Percentiles rank a stretch among this genome's conserved stretches.
Conservation (phyloP, 37 sponge, comb jelly and placozoan genomes). For the Cladorhizidae sp. region DNA sequence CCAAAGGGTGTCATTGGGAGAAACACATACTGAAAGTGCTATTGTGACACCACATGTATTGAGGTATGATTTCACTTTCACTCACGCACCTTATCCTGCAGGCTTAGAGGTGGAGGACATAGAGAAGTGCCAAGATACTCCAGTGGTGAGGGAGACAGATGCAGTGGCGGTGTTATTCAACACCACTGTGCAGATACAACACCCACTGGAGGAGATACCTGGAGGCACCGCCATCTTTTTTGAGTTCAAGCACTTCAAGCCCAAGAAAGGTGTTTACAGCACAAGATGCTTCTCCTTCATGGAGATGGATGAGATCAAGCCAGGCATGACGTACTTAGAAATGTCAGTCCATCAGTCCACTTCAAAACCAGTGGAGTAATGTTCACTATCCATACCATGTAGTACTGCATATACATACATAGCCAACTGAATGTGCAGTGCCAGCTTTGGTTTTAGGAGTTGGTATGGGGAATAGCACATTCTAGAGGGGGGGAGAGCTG, state of each 20-base stretch:
- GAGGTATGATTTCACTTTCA: background rate
- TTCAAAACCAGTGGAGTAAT: too few species aligned
- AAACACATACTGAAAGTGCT: too few species aligned
- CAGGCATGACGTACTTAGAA: conserved; percentile 61
- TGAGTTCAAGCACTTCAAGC: conserved; percentile 84
- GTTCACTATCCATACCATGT: too few species aligned
- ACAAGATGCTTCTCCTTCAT: conserved; percentile 79
- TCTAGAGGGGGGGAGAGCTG: too few species aligned
- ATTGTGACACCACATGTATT: too few species aligned
- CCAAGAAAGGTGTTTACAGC: conserved; percentile 43
- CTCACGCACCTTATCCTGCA: background rate
- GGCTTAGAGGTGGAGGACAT: conserved; percentile 7
- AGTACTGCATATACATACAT: too few species aligned
- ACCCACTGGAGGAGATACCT: conserved; percentile 57
- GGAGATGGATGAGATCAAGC: conserved; percentile 82
- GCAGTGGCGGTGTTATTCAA: conserved; percentile 29
- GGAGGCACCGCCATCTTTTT: conserved; percentile 70
- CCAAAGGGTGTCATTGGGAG: too few species aligned
- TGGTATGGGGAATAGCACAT: background rate
- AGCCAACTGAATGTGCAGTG: background rate
- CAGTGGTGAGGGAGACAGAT: conserved; percentile 32
- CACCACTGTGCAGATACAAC: conserved; percentile 40
- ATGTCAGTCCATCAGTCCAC: conserved; percentile 45
- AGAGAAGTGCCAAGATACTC: conserved; percentile 46
- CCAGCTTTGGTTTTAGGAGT: background rate